Base-by-base conservation (phyloP, 2,888 invertebrate species). In the Drosophila nr. fundita region DNA sequence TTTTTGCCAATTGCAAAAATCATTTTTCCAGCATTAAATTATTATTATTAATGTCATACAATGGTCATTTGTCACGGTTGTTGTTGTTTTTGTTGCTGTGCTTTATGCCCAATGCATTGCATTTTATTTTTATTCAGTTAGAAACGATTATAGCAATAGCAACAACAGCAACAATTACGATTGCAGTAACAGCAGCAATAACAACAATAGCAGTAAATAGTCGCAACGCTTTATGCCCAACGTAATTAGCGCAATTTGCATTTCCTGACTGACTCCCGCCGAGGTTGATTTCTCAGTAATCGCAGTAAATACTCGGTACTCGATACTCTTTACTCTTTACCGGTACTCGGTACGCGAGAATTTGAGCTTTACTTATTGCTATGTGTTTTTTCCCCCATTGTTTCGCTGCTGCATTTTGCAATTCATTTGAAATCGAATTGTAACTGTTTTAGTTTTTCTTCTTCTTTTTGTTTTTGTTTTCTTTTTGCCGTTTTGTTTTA, bases 171-270 rank as follows among this genome's bases (percentile, higher is more conserved):
- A 60, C 67, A 63, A 58, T 48, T 57, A 58, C 62, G 34, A 15
- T 52, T 49, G 8, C 63, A 68, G 45, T 54, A 49, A 50, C 54
- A 52, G 34, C 65, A 66, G 49, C 62, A 48, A 34, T 55, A 57
- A 30, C 67, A 71, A 72, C 45, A 45, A 45, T 45, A 45, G 45
- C 71, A 61, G 67, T 73, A 78, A 79, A 72, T 70, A 76, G 55
- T 73, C 68, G 81, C 74, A 77, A 81, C 73, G 83, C 78, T 83
- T 73, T 72, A 70, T 70, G 82, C 77, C 71, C 83, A 83, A 68
- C 77, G 88, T 87, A 87, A 90, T 87, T 86, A 90, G 78, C 87
- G 90, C 75, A 80, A 87, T 87, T 90, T 87, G 90, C 88, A 87
- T 87, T 87, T 87, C 87, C 87, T 86, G 86, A 80, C 87, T 87